Percentiles rank a stretch among this genome's conserved stretches.
Conservation (phyloP, 2,797 vertebrate genomes). For the Muraenolepis orangiensis region DNA sequence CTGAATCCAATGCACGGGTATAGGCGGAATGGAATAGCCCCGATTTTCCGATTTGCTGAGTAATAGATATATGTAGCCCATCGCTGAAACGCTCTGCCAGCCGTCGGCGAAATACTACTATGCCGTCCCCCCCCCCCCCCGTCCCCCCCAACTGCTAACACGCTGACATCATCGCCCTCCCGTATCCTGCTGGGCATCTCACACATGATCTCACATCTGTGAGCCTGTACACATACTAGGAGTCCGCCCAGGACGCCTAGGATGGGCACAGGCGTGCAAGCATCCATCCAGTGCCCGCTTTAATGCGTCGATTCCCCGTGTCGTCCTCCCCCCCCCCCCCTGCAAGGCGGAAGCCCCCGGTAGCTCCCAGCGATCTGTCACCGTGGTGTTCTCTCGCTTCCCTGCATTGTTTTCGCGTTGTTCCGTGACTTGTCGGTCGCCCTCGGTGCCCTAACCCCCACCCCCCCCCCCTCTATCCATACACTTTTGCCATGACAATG, state of each 20-base stretch:
- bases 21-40: not conserved
- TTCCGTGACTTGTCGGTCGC: not conserved
- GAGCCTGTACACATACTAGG: too few relatives aligned
- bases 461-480: not conserved
- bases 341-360: not conserved
- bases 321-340: too few relatives aligned
- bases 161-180: conserved; percentile 57
- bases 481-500: not conserved
- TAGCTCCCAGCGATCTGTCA: not conserved
- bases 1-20: not conserved
- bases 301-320: not conserved
- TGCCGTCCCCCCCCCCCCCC: conserved; percentile 27
- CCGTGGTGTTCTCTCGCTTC: not conserved
- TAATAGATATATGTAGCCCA: not conserved
- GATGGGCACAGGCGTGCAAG: not conserved
- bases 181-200: not conserved
- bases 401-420: not conserved
- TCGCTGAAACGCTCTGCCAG: conserved; percentile 9
- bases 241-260: not conserved
- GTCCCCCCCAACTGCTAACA: conserved; percentile 23
- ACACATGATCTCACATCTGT: not conserved
- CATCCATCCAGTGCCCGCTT: not conserved
- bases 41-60: not conserved
- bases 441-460: too few relatives aligned
- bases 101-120: conserved; percentile 16